Percentiles rank a stretch among this genome's conserved stretches.
phyloP scores from a whole-genome alignment of 2,888 invertebrate genomes.

The Halictus ligatus region DNA sequence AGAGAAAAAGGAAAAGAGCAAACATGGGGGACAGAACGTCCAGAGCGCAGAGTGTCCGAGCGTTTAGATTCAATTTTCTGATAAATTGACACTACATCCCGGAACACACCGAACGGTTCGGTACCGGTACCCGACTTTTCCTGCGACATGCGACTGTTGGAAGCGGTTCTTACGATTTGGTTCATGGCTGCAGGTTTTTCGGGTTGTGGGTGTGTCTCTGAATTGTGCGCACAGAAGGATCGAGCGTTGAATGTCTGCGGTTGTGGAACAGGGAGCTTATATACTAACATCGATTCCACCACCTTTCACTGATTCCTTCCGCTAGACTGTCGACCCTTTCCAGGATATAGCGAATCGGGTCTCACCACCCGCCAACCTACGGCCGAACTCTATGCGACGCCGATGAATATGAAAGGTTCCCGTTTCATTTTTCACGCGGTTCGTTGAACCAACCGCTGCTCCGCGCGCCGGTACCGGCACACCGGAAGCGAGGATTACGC shows the following conservation, averaged over 20 bases:
- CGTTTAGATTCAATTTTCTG: conserved; percentile 18
- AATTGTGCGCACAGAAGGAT: conserved; percentile 48
- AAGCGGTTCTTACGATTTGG: conserved; percentile 74
- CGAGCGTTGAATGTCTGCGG: conserved; percentile 76
- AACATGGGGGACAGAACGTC: background rate
- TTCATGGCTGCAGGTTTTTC: conserved; percentile 68
- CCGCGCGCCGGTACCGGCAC: background rate
- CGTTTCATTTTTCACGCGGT: conserved; percentile 53
- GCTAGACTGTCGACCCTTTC: conserved; percentile 74
- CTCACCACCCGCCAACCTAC: conserved; percentile 34
- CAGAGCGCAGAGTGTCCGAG: background rate
- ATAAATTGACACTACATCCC: conserved; percentile 3
- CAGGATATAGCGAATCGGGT: conserved; percentile 43
- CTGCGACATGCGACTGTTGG: conserved; percentile 5
- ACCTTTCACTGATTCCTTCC: conserved; percentile 79
- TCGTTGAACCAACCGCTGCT: conserved; percentile 49
- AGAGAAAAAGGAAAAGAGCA: background rate
- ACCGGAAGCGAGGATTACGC: conserved; percentile 56
- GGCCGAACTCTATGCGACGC: conserved; percentile 26
- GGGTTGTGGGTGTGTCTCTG: conserved; percentile 38
- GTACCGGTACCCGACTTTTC: background rate
- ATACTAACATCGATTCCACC: conserved; percentile 80
- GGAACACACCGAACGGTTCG: background rate
- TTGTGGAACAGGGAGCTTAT: conserved; percentile 76
- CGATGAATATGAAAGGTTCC: conserved; percentile 60